A percentile compares a stretch with the other conserved stretches of the same genome.
phyloP scores from a whole-genome alignment of 2,797 vertebrate genomes.

The Australoheros facetus region DNA sequence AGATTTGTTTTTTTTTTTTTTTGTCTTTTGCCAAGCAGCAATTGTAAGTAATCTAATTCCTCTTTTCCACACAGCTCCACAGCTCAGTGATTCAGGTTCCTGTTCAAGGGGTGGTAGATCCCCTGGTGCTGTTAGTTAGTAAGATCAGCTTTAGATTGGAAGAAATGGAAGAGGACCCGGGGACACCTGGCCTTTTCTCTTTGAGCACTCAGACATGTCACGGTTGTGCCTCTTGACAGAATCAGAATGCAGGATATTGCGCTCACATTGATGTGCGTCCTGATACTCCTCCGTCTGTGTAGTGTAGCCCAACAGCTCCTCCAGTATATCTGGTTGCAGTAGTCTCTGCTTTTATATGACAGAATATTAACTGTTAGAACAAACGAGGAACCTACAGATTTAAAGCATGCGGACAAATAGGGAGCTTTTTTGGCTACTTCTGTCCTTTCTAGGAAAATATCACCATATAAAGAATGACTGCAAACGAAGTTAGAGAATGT shows the following conservation, averaged over 20 bases:
- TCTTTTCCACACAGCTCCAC: constrained; percentile 52
- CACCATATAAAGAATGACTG: constrained; percentile 39
- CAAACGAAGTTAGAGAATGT: constrained; percentile 20
- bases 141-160: constrained; percentile 54
- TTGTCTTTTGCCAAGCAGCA: neutral
- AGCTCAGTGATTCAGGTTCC: constrained; percentile 70
- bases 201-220: constrained; percentile 71
- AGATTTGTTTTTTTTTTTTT: neutral
- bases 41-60: constrained; percentile 47
- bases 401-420: constrained; percentile 10
- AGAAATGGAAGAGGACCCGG: constrained; percentile 19
- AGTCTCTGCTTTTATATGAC: constrained; percentile 6
- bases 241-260: constrained; percentile 77
- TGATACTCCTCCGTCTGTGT: constrained; percentile 47
- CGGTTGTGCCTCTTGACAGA: constrained; percentile 56
- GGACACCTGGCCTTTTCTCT: constrained; percentile 78
- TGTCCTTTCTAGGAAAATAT: constrained; percentile 32
- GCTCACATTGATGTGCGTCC: constrained; percentile 68
- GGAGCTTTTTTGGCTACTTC: constrained; percentile 2
- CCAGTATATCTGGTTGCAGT: constrained; percentile 16
- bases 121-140: constrained; percentile 58
- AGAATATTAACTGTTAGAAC: constrained; percentile 14
- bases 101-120: constrained; percentile 62
- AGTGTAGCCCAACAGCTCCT: constrained; percentile 42
- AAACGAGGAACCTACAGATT: neutral